These are phyloP conservation scores for Agrenia bidenticulata DNA, from an alignment of 2,888 invertebrate genomes.

Conservation along the genomic window DNA sequence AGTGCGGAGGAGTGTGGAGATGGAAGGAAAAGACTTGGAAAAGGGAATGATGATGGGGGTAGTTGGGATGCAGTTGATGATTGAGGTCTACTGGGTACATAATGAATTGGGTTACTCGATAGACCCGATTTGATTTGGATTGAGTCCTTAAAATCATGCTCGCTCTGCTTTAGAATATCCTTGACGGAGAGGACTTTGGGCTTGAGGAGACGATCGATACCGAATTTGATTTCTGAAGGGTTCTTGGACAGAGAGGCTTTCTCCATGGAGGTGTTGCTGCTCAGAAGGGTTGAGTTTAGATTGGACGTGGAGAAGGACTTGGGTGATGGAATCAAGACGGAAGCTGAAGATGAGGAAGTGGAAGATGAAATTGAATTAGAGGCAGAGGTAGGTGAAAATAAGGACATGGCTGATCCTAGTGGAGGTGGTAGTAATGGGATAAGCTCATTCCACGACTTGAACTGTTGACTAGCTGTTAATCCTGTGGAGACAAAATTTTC, in stretches of 20 bases:
- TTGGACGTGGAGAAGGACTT: conserved; percentile 24
- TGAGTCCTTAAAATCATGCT: conserved; percentile 8
- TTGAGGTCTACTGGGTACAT: conserved; percentile 13
- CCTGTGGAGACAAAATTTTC: conserved; percentile 13
- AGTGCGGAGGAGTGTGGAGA: conserved; percentile 48
- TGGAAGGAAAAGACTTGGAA: conserved; percentile 47
- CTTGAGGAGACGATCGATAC: conserved; percentile 51
- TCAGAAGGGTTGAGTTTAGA: conserved; percentile 21
- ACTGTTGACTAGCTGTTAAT: conserved; percentile 36
- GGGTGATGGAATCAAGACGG: conserved; percentile 36
- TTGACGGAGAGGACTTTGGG: conserved; percentile 52
- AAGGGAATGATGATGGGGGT: conserved; percentile 36
- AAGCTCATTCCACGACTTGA: conserved; percentile 51
- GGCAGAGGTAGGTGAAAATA: conserved; percentile 38
- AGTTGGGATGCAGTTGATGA: conserved; percentile 15
- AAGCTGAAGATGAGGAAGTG: conserved; percentile 33
- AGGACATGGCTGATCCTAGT: conserved; percentile 21
- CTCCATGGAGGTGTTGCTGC: conserved; percentile 17
- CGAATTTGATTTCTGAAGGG: conserved; percentile 50
- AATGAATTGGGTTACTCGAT: conserved; percentile 12
- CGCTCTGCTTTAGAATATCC: conserved; percentile 43
- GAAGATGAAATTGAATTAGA: conserved; percentile 42
- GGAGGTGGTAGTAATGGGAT: conserved; percentile 43
- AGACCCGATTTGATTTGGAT: neutral
- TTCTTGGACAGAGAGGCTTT: conserved; percentile 10